phyloP scores from a whole-genome alignment of 2,888 invertebrate species.

The Ochropacha duplaris region DNA sequence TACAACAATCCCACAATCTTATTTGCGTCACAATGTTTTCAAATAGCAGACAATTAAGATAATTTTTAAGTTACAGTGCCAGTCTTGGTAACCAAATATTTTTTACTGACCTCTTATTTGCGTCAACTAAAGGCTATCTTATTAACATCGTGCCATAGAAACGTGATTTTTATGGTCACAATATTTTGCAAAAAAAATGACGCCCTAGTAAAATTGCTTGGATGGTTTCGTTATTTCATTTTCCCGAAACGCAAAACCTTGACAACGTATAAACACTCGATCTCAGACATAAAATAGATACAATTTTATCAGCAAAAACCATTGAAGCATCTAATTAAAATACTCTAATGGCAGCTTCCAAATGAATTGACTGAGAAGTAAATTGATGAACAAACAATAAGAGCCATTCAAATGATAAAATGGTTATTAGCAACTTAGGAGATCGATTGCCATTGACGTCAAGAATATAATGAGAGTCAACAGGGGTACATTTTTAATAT shows the following conservation, averaged over 20 bases:
- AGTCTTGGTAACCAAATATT: conserved; percentile 39
- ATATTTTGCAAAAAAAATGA: background rate
- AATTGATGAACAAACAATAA: conserved; percentile 22
- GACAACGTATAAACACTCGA: too few relatives aligned
- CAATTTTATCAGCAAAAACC: background rate
- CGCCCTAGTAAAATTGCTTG: background rate
- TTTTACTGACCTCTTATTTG: conserved; percentile 43
- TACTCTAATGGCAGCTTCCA: background rate
- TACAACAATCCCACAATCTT: conserved; percentile 20
- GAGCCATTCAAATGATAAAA: conserved; percentile 43
- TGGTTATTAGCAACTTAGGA: conserved; percentile 23
- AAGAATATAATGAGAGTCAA: conserved; percentile 53
- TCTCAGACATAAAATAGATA: too few relatives aligned
- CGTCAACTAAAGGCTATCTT: conserved; percentile 60
- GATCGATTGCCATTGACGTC: conserved; percentile 62
- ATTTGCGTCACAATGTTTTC: conserved; percentile 27
- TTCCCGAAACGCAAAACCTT: too few relatives aligned
- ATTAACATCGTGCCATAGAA: conserved; percentile 18
- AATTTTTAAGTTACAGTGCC: conserved; percentile 17
- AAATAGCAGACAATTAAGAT: conserved; percentile 31
- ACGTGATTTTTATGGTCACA: background rate
- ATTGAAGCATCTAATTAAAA: background rate
- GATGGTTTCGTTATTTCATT: too few relatives aligned
- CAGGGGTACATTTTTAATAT: conserved; percentile 42
- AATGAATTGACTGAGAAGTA: conserved; percentile 5